Conservation (phyloP, 2,113 vertebrate species). For the rat (Rattus norvegicus) region GRCr8 NC_086038.1:39947001-39947500, state of each 20-base stretch:
- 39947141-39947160: background rate
- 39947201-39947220: background rate
- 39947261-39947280: background rate
- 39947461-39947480: background rate
- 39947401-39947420: background rate
- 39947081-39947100: slow-evolving; percentile 7
- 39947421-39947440: background rate
- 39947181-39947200: background rate
- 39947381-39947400: background rate
- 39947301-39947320: background rate
- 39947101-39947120: background rate
- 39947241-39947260: slow-evolving; percentile 9
- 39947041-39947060: background rate
- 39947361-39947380: background rate
- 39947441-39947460: background rate
- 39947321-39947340: background rate
- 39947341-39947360: background rate
- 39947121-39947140: background rate
- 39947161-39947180: background rate
- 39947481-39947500: background rate
- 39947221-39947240: too few relatives aligned
- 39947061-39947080: background rate
- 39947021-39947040: background rate
- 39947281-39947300: background rate
- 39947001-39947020: background rate